Evolutionary conservation across 2,113 vertebrate species (phyloP).

Genomic region (Ellobius talpinus): DNA sequence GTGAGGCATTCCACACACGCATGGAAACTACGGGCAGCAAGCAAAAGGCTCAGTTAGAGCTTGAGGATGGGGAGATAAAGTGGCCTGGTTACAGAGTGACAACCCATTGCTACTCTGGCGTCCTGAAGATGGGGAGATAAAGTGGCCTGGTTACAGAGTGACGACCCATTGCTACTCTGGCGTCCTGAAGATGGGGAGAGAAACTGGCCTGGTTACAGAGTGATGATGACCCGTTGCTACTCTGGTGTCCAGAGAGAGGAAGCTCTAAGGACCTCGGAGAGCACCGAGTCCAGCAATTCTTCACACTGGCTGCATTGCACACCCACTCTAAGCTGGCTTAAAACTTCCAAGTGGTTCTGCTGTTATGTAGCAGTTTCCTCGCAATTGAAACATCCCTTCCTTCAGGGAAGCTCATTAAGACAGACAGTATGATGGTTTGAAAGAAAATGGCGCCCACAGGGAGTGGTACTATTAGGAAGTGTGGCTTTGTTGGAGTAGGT

Average conservation of each 20-base stretch:
- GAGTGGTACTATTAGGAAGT: not conserved
- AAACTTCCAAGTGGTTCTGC: not conserved
- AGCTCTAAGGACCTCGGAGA: not conserved
- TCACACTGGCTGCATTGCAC: not conserved
- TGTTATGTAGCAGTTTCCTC: not conserved
- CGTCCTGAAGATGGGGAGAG: not conserved
- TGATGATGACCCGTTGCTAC: not conserved
- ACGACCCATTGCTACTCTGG: not conserved
- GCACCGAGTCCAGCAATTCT: not conserved
- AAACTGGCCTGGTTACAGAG: not conserved
- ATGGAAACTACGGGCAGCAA: slow-evolving; percentile 86
- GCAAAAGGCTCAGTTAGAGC: slow-evolving; percentile 15
- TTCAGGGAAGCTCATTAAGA: not conserved
- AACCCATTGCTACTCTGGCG: not conserved
- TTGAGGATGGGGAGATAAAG: not conserved
- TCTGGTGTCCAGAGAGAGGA: not conserved
- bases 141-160: not conserved
- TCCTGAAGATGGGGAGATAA: not conserved
- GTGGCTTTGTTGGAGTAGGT: not conserved
- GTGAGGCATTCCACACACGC: slow-evolving; percentile 92
- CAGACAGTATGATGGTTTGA: too few species aligned
- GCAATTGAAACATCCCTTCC: not conserved
- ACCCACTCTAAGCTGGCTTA: not conserved
- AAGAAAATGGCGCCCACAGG: not conserved
- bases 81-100: not conserved